phyloP scores from a whole-genome alignment of 2,113 vertebrate genomes.

The Phoenicopterus ruber region DNA sequence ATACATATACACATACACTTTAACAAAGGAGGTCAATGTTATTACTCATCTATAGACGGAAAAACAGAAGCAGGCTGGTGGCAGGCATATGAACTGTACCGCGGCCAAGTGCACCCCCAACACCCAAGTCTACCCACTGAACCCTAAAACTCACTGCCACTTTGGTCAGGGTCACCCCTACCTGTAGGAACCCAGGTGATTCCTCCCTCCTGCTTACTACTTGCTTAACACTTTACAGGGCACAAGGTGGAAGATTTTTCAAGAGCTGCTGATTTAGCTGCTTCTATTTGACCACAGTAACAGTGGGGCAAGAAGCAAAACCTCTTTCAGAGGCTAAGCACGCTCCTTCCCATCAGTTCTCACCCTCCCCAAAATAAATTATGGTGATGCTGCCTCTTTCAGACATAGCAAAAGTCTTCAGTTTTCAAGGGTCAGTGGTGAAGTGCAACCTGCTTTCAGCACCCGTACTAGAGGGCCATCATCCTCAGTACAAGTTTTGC shows the following conservation, averaged over 20 bases:
- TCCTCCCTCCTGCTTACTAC: not conserved
- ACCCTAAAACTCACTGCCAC: not conserved
- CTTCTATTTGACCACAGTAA: not conserved
- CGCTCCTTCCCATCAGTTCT: not conserved
- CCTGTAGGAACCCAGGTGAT: not conserved
- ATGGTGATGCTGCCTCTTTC: not conserved
- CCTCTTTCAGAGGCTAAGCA: not conserved
- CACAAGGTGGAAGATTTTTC: not conserved
- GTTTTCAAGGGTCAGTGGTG: not conserved
- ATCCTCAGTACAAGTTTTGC: not conserved
- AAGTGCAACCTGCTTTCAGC: not conserved
- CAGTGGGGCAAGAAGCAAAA: not conserved
- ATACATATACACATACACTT: not conserved
- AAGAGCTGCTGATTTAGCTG: not conserved
- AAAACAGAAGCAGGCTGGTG: conserved; percentile 7
- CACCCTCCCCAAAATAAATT: not conserved
- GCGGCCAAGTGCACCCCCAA: not conserved
- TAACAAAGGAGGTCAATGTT: not conserved
- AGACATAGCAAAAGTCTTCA: not conserved
- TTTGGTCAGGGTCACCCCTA: not conserved
- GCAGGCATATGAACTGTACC: not conserved
- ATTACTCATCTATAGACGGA: not conserved
- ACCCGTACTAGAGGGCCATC: not conserved
- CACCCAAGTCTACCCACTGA: not conserved
- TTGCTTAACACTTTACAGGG: not conserved